Conservation (phyloP, 2,797 vertebrate genomes). For the Synanceia verrucosa region DNA sequence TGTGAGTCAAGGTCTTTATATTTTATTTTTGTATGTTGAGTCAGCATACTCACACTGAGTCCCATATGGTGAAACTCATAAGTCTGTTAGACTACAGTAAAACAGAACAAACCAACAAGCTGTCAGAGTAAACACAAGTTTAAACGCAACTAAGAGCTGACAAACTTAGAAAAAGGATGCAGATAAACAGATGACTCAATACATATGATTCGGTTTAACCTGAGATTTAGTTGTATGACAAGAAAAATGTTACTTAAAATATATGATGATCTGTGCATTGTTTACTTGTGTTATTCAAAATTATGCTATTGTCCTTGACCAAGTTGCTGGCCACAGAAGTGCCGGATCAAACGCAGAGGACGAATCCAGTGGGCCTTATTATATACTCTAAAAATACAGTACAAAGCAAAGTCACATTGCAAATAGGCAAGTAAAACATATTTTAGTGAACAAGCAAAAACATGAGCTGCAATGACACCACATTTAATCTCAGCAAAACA, state of each 20-base stretch:
- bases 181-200: not conserved
- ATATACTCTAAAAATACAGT: slow-evolving; percentile 7
- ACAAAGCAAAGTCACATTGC: slow-evolving; percentile 34
- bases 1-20: not conserved
- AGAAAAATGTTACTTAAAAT: slow-evolving; percentile 3
- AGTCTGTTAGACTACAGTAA: not conserved
- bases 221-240: not conserved
- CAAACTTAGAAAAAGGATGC: not conserved
- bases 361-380: not conserved
- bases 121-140: not conserved
- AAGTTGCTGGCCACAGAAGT: slow-evolving; percentile 3
- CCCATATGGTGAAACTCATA: not conserved
- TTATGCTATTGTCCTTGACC: slow-evolving; percentile 20
- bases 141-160: not conserved
- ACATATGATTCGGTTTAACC: not conserved
- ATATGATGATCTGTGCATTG: not conserved
- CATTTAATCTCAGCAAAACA: slow-evolving; percentile 11
- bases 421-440: not conserved
- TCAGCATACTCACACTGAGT: not conserved
- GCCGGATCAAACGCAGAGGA: slow-evolving; percentile 12
- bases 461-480: not conserved
- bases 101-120: not conserved
- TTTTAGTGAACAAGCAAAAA: slow-evolving; percentile 12
- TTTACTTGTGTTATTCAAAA: slow-evolving; percentile 15
- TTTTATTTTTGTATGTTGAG: not conserved